Conservation (phyloP, 2,888 invertebrate species). For the Trissolcus brochymenae region DNA sequence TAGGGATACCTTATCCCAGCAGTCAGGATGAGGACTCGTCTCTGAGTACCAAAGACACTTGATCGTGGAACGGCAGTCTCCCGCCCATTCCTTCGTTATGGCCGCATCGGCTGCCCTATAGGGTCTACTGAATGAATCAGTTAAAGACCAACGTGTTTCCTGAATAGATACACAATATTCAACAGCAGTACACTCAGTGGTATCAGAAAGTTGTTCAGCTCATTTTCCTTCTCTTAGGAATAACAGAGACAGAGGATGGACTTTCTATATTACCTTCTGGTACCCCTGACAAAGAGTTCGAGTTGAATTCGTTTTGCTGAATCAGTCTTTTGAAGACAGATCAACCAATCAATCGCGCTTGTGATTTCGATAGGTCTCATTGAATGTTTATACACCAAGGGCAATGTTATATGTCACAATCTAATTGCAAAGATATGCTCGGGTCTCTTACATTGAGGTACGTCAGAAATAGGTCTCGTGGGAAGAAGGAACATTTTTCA, state of each 20-base stretch:
- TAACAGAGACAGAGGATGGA: slow-evolving; percentile 8
- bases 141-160: neutral
- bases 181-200: neutral
- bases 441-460: slow-evolving; percentile 27
- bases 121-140: slow-evolving; percentile 70
- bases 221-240: slow-evolving; percentile 7
- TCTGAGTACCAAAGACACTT: slow-evolving; percentile 75
- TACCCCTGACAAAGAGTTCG: slow-evolving; percentile 5
- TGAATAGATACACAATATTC: neutral
- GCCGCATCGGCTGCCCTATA: slow-evolving; percentile 75
- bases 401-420: slow-evolving; percentile 41
- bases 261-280: slow-evolving; percentile 3
- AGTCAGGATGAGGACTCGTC: slow-evolving; percentile 75
- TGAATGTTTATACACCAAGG: slow-evolving; percentile 19
- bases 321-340: slow-evolving; percentile 1
- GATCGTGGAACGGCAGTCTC: slow-evolving; percentile 75
- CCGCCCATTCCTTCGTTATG: slow-evolving; percentile 73
- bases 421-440: slow-evolving; percentile 29
- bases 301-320: too few relatives aligned
- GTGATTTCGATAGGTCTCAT: slow-evolving; percentile 23
- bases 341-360: slow-evolving; percentile 13
- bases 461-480: slow-evolving; percentile 2
- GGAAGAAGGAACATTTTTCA: neutral
- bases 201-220: neutral
- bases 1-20: slow-evolving; percentile 73